phyloP scores from a whole-genome alignment of 2,797 vertebrate species.

The Carapus acus region DNA sequence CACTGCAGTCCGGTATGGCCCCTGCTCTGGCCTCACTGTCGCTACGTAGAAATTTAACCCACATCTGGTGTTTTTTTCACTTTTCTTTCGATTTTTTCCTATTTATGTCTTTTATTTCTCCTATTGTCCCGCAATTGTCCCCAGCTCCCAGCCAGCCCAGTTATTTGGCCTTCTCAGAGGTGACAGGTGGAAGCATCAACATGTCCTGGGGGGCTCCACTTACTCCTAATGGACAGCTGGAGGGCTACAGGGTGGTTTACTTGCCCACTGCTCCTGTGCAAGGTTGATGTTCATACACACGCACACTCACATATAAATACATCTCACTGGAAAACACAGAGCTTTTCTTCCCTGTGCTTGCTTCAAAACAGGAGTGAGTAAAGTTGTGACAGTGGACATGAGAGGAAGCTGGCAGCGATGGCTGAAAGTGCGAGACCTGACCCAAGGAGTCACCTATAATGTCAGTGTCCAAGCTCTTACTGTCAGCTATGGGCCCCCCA shows the following conservation, averaged over 20 bases:
- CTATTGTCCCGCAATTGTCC: constrained; percentile 4
- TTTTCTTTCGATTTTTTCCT: background rate
- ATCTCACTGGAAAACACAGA: constrained; percentile 12
- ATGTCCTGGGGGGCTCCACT: constrained; percentile 89
- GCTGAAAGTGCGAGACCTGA: constrained; percentile 90
- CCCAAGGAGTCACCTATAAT: constrained; percentile 81
- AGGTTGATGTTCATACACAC: constrained; percentile 75
- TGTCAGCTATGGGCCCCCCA: constrained; percentile 81
- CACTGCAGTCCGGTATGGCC: constrained; percentile 83
- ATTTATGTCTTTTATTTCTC: constrained; percentile 3
- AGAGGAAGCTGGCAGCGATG: constrained; percentile 89
- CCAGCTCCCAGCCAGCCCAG: constrained; percentile 86
- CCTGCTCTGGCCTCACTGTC: background rate
- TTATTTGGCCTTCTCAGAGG: constrained; percentile 87
- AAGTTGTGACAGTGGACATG: constrained; percentile 92
- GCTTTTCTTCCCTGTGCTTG: background rate
- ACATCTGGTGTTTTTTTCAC: background rate
- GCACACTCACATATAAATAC: background rate
- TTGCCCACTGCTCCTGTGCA: constrained; percentile 85
- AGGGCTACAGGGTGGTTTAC: constrained; percentile 91
- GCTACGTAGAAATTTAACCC: background rate
- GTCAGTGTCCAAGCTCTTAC: constrained; percentile 91
- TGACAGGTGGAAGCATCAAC: constrained; percentile 86
- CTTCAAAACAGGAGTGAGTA: constrained; percentile 83
- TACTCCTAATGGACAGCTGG: constrained; percentile 86